phyloP scores from a whole-genome alignment of 2,113 vertebrate genomes.

The Meleagris gallopavo region DNA sequence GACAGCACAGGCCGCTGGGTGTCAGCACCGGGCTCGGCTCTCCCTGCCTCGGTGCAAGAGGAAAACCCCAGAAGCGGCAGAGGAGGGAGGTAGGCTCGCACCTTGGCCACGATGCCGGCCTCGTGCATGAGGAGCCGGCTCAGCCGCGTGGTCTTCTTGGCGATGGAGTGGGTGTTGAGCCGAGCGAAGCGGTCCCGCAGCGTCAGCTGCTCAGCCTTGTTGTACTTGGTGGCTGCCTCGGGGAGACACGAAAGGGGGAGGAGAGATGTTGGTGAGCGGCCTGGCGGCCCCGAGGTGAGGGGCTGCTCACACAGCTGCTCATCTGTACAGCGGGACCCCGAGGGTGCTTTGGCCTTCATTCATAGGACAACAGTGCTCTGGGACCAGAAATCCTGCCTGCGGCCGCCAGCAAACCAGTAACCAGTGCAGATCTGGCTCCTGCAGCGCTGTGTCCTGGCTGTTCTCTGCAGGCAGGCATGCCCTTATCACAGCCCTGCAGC shows the following conservation, averaged over 20 bases:
- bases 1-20: background rate
- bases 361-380: background rate
- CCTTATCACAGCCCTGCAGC: background rate
- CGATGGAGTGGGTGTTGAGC: conserved; percentile 91
- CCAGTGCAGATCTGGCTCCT: background rate
- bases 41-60: fast-evolving
- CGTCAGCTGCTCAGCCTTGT: conserved; percentile 85
- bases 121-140: conserved; percentile 91
- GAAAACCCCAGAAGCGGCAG: background rate
- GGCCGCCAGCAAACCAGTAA: background rate
- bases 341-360: background rate
- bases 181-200: conserved; percentile 89
- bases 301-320: background rate
- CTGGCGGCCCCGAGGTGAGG: background rate
- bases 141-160: conserved; percentile 92
- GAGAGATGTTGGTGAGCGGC: background rate
- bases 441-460: background rate
- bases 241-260: background rate
- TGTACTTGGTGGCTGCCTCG: conserved; percentile 90
- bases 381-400: background rate
- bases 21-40: background rate
- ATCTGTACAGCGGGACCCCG: no score
- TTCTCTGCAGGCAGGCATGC: background rate
- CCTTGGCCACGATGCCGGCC: conserved; percentile 88
- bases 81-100: conserved; percentile 33